Conservation (phyloP, 2,113 vertebrate genomes). For the Mellivora capensis region DNA sequence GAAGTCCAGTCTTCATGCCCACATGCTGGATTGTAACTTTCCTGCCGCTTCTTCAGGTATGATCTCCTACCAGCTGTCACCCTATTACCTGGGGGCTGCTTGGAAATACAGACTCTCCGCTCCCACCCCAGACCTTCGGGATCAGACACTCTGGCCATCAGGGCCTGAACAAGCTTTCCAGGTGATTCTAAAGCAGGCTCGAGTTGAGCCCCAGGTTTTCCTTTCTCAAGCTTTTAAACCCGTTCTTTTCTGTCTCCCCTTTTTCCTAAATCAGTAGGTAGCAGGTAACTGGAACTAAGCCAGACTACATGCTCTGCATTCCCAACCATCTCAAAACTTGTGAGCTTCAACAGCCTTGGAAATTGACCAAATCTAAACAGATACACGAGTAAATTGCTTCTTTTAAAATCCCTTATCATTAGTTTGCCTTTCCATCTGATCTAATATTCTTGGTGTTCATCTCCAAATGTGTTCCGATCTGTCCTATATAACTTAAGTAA, state of each 20-base stretch:
- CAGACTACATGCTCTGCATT: neutral
- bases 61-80: neutral
- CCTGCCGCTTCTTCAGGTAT: neutral
- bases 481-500: slow-evolving; percentile 18
- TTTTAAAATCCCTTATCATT: neutral
- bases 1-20: neutral
- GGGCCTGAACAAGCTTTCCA: neutral
- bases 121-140: neutral
- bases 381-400: neutral
- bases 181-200: neutral
- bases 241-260: neutral
- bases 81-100: neutral
- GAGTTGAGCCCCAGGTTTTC: neutral
- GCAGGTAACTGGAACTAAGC: neutral
- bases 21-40: neutral
- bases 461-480: neutral
- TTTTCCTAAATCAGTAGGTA: neutral
- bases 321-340: neutral
- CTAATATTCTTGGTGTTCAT: neutral
- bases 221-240: neutral
- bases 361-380: neutral
- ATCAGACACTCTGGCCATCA: neutral
- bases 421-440: neutral
- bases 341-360: neutral
- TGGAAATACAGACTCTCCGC: neutral